Evolutionary conservation across 2,797 vertebrate species (phyloP).

Genomic region (Fringilla coelebs): DNA sequence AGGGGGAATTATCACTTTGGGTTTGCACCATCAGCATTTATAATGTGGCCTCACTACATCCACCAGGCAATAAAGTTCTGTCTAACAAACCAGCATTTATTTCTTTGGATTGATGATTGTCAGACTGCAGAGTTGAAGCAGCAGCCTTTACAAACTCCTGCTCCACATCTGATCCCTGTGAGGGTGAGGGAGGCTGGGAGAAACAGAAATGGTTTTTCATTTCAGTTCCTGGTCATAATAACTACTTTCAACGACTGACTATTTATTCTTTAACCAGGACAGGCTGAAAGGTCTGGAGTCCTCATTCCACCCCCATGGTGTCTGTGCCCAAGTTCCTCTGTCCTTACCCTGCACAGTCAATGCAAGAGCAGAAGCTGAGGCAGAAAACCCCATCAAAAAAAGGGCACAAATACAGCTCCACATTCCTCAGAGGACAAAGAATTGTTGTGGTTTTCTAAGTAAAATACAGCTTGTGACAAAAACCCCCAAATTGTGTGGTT

Average conservation of each 20-base stretch:
- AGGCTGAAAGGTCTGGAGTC: neutral
- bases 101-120: neutral
- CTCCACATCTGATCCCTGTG: neutral
- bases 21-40: neutral
- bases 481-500: conserved; percentile 30
- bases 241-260: neutral
- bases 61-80: neutral
- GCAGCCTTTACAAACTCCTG: neutral
- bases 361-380: conserved; percentile 43
- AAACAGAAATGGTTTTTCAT: neutral
- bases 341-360: neutral
- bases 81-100: fast-evolving
- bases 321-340: neutral
- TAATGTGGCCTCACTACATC: neutral
- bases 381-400: conserved; percentile 33
- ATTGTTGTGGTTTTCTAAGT: conserved; percentile 60
- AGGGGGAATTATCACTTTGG: neutral
- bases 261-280: neutral
- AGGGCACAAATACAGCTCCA: neutral
- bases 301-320: neutral
- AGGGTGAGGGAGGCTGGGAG: neutral
- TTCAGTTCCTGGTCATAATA: neutral
- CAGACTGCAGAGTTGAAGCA: neutral
- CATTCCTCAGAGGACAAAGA: neutral
- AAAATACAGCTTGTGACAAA: conserved; percentile 61